Base-by-base conservation (phyloP, 2,797 vertebrate genomes). In the Tangara arthus region DNA sequence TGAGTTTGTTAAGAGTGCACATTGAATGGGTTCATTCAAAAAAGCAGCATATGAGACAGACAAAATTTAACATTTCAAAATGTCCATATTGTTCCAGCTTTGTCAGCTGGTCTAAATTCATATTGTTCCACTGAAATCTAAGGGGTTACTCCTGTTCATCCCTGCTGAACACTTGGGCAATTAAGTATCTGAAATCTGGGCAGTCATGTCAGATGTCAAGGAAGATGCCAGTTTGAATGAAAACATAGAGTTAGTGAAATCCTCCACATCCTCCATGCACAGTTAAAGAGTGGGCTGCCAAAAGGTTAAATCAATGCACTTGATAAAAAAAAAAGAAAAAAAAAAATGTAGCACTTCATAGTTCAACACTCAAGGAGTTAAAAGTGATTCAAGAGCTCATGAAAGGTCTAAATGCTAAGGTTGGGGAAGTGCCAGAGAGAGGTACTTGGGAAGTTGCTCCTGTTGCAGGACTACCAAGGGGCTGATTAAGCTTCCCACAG, bases 401-500 rank as follows among this genome's bases (percentile, higher is more conserved):
- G 34, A 77, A 95, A 87, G 8, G 44, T 89, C 60, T 92, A 84
- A 87, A 39, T 60, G 42, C 15, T 91, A 56, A 93, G 57, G 49
- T 4, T 87, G 79, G 28, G 57, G 26, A 96, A 94, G 65, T 84
- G 70, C 14, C 56, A 79, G 78, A 68, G 71, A 86, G 35, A 69
- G 47, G 61, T 69, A 18, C 32, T 80, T 8, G 14, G 83, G 76
- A 89, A 85, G 87, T 39, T 81, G 53, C 56, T 96, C 64, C 35
- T 90, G 30, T 80, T 82, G 61, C 46, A 59, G 22, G 84, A 72
- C 49, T 96, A 70, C 84, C 56, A 88, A 95, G 86, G 83, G 73
- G 59, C 66, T 88, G 94, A 95, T 95, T 95, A 96, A 95, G n/a
- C 90, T 88, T 94, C 81, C 49, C 42, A 52, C 55, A 83, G 82